These are phyloP conservation scores for Alectura lathami DNA, from an alignment of 2,113 vertebrate species.

Conservation along the genomic window DNA sequence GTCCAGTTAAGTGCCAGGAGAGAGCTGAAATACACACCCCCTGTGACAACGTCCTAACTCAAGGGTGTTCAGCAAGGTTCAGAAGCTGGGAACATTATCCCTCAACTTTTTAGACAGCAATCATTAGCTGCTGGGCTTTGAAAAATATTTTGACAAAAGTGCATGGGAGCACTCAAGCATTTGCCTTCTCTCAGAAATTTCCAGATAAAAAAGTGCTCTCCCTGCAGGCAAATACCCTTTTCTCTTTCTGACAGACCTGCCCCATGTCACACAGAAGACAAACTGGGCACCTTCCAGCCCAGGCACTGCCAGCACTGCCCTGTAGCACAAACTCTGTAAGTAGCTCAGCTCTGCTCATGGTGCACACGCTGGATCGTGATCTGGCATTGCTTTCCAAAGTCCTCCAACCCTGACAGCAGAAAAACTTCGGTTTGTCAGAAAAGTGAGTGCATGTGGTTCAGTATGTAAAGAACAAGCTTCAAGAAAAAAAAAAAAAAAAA, in stretches of 20 bases:
- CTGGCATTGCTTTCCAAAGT: neutral
- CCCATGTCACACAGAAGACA: neutral
- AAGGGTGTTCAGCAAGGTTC: neutral
- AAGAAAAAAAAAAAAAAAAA: neutral
- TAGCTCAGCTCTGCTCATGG: neutral
- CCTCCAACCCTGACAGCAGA: neutral
- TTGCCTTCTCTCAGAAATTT: neutral
- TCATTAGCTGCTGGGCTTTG: neutral
- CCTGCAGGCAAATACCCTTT: neutral
- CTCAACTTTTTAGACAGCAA: neutral
- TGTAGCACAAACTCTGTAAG: neutral
- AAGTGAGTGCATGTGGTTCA: accelerated
- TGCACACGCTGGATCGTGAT: neutral
- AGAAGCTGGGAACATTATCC: neutral
- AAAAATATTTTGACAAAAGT: constrained; percentile 9
- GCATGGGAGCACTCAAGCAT: neutral
- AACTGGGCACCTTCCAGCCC: neutral
- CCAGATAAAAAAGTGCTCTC: neutral
- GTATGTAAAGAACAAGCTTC: neutral
- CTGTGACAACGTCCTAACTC: neutral
- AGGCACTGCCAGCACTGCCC: neutral
- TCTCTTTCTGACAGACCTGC: neutral
- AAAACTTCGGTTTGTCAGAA: neutral
- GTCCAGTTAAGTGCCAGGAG: neutral
- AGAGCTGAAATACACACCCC: neutral